Evolutionary conservation across 2,113 vertebrate genomes (phyloP), one percentile per base, ranked within the genome.

Genomic region (Cervus canadensis): DNA sequence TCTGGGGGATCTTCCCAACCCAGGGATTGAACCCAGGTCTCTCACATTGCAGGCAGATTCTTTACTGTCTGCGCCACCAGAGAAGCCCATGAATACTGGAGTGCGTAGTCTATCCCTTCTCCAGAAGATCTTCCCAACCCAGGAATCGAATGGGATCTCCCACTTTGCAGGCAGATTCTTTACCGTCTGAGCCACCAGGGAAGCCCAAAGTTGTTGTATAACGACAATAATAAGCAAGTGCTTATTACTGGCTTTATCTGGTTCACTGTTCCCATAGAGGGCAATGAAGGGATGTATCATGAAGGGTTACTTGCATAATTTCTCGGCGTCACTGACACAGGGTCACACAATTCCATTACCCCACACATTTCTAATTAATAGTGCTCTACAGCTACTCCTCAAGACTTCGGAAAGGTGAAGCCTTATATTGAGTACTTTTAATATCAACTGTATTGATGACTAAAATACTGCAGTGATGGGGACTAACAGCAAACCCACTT

Each of bases 181-280:
- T 40, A 40, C 19, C 0, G 0, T 71, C 67, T 36, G 67, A 71
- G n/a, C 19, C 67, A 71, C 4, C 67, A 71, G n/a, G 67, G n/a
- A 40, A 71, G 67, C 19, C n/a, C 67, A 74, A 71, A 71, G 67
- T 71, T 71, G n/a, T 71, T 23, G 17, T 40, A 40, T 23, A 40
- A 25, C 67, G 13, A 23, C 19, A 74, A 25, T 13, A n/a, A 26
- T 7, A 33, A 11, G 8, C 26, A 52, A 5, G 11, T 12, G 62
- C 9, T 40, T 45, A 19, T 23, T 1, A 21, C 17, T n/a, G 23
- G 23, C 16, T 0, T 17, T 7, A 56, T 16, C 14, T 48, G 76
- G 19, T 23, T 14, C 10, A 10, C 1, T 28, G 8, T 21, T 48
- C 4, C 36, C 45, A 0, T 0, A 14, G 6, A 13, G 14, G 33